These are phyloP conservation scores for Oeneis ivallda DNA, from an alignment of 2,888 invertebrate species.

Conservation along the genomic window DNA sequence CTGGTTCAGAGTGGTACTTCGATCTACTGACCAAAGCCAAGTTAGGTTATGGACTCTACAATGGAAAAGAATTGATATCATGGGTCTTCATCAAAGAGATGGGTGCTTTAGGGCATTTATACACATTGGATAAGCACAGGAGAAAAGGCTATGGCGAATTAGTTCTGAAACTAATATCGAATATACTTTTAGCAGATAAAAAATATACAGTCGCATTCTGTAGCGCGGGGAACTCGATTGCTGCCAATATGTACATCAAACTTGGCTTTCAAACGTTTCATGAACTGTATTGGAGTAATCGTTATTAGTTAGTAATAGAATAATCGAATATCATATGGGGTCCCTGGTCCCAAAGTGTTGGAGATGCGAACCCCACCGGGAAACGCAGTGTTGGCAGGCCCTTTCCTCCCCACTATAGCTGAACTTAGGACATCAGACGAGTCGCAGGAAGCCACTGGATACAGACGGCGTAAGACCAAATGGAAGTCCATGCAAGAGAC, in stretches of 20 bases:
- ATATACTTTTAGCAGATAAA: constrained; percentile 48
- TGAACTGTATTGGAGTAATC: constrained; percentile 32
- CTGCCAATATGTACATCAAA: constrained; percentile 55
- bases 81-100: constrained; percentile 59
- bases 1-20: constrained; percentile 51
- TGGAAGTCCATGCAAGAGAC: too few species aligned
- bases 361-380: too few species aligned
- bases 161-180: constrained; percentile 52
- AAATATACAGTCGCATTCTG: constrained; percentile 53
- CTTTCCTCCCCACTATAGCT: too few species aligned
- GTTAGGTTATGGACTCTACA: constrained; percentile 55
- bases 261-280: constrained; percentile 46
- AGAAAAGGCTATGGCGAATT: constrained; percentile 57
- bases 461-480: too few species aligned
- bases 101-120: constrained; percentile 58
- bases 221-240: constrained; percentile 48
- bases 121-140: constrained; percentile 55
- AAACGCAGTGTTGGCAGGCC: too few species aligned
- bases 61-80: constrained; percentile 45
- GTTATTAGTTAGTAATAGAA: neutral
- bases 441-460: too few species aligned
- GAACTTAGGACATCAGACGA: too few species aligned
- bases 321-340: too few species aligned
- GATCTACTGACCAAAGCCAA: constrained; percentile 52
- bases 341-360: too few species aligned